Evolutionary conservation across 1,140 invertebrate species (phyloP).

Genomic region (Aphaenogaster ashmeadi): DNA sequence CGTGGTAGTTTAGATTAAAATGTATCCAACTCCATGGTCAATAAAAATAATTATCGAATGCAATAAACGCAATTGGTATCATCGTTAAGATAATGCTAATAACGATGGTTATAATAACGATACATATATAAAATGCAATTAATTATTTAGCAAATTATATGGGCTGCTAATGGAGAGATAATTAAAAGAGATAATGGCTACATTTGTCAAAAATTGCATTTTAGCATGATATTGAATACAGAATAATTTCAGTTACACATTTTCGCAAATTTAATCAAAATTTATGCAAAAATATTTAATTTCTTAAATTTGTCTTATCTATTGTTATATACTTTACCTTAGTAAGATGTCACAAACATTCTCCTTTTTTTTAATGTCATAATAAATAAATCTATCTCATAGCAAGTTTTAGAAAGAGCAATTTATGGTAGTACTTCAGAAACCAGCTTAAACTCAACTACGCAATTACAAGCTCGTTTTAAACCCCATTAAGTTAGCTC

Average conservation of each 20-base stretch:
- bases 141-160: constrained; percentile 17
- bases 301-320: not conserved
- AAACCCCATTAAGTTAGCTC: not conserved
- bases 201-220: constrained; percentile 40
- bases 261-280: constrained; percentile 24
- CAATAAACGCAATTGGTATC: not conserved
- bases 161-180: constrained; percentile 7
- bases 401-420: not conserved
- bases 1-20: not conserved
- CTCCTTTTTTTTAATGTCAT: not conserved
- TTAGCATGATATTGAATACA: constrained; percentile 1
- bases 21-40: not conserved
- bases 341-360: not conserved
- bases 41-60: constrained; percentile 25
- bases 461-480: constrained; percentile 31
- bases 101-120: not conserved
- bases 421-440: constrained; percentile 7
- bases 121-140: constrained; percentile 22
- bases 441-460: not conserved
- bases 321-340: not conserved
- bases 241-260: not conserved
- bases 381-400: constrained; percentile 3
- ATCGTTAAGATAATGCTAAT: constrained; percentile 18
- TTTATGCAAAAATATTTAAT: not conserved
- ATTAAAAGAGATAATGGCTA: constrained; percentile 8